Evolutionary conservation across 64 coral and sea anemone species (phyloP).

Genomic region (Porites australiensis): DNA sequence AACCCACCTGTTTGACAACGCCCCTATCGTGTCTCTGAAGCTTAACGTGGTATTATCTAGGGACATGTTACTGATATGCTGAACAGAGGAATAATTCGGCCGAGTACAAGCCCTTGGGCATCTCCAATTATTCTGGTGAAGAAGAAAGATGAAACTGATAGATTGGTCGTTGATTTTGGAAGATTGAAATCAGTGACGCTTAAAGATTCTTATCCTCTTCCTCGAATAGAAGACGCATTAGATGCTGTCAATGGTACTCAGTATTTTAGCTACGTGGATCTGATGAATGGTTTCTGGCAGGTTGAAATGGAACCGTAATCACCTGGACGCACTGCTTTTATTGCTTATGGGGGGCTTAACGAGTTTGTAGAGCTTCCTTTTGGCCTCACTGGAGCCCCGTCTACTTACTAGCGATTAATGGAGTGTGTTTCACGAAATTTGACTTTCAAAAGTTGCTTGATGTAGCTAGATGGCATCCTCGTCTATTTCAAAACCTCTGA

Average conservation of each 20-base stretch:
- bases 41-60: conserved; percentile 1
- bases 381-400: neutral
- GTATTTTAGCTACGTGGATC: neutral
- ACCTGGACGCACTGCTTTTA: conserved; percentile 22
- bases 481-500: conserved; percentile 3
- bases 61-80: neutral
- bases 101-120: neutral
- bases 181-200: neutral
- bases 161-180: conserved; percentile 38
- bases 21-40: neutral
- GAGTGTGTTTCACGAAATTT: conserved; percentile 29
- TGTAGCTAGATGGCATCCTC: conserved; percentile 44
- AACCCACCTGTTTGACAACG: conserved; percentile 9
- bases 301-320: neutral
- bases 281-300: neutral
- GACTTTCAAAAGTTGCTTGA: conserved; percentile 19
- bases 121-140: neutral
- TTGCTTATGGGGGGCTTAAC: conserved; percentile 22
- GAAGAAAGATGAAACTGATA: neutral
- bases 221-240: neutral
- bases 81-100: too few species aligned
- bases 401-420: conserved; percentile 27
- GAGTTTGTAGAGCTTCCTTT: conserved; percentile 26
- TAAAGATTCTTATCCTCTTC: conserved; percentile 34
- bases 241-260: neutral